phyloP scores from a whole-genome alignment of 2,797 vertebrate genomes.

The Pipistrellus kuhlii region DNA sequence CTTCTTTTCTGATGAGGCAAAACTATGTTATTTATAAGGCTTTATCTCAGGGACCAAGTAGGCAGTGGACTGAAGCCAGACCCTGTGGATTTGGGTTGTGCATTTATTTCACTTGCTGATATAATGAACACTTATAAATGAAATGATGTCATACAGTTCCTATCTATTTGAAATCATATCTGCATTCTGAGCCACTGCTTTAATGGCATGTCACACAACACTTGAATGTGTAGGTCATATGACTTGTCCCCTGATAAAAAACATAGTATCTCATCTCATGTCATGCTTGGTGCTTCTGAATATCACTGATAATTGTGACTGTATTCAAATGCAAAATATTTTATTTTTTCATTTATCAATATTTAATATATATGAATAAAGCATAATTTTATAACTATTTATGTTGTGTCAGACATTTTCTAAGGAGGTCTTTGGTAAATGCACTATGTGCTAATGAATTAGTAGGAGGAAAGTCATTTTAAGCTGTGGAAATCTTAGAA shows the following conservation, averaged over 20 bases:
- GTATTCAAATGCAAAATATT: constrained; percentile 50
- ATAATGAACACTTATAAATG: constrained; percentile 3
- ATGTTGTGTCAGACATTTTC: not conserved
- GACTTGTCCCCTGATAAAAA: constrained; percentile 39
- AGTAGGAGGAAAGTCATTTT: not conserved
- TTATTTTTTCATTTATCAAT: constrained; percentile 42
- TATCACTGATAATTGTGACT: constrained; percentile 70
- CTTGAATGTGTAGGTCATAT: constrained; percentile 17
- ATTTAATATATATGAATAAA: constrained; percentile 68
- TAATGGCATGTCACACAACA: constrained; percentile 9
- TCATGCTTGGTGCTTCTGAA: constrained; percentile 70
- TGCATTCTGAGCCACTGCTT: constrained; percentile 61
- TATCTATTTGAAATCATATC: constrained; percentile 18
- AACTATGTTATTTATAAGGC: constrained; percentile 16
- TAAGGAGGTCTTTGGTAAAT: not conserved
- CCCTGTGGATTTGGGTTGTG: not conserved
- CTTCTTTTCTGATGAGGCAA: constrained; percentile 1
- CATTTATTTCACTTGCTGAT: constrained; percentile 53
- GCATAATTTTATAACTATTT: constrained; percentile 38
- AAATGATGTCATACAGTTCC: not conserved
- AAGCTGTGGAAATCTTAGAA: constrained; percentile 27
- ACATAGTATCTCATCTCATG: constrained; percentile 50
- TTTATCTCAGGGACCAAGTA: constrained; percentile 42
- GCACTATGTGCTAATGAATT: not conserved
- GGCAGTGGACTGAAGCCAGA: constrained; percentile 50